Conservation (phyloP, 2,888 invertebrate species). For the Tigriopus californicus region DNA sequence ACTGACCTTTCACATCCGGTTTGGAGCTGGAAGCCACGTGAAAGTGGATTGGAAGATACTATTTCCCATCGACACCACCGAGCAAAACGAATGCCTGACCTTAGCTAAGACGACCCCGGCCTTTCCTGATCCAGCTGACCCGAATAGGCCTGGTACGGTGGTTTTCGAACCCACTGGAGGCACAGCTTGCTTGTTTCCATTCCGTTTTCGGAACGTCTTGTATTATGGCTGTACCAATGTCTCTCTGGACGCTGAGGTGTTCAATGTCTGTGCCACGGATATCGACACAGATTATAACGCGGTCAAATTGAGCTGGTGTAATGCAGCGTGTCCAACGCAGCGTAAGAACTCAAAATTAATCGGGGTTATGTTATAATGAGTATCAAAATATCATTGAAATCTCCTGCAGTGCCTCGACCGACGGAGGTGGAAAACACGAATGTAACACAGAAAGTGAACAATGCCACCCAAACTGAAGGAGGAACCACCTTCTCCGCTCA, state of each 20-base stretch:
- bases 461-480: not conserved
- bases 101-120: not conserved
- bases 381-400: too few species aligned
- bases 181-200: not conserved
- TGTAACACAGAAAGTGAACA: not conserved
- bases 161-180: not conserved
- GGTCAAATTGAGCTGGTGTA: not conserved
- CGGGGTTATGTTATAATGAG: too few species aligned
- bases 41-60: not conserved
- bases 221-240: conserved; percentile 10
- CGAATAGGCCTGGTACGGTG: not conserved
- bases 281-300: not conserved
- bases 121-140: too few species aligned
- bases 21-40: not conserved
- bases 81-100: not conserved
- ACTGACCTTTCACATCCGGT: not conserved
- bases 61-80: not conserved
- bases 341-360: not conserved
- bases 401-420: not conserved
- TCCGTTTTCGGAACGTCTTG: not conserved
- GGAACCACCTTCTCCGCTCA: not conserved
- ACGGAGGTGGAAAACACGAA: not conserved
- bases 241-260: not conserved
- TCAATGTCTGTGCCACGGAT: not conserved
- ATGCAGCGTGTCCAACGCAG: not conserved